Evolutionary conservation across 2,888 invertebrate genomes (phyloP).

Genomic region (Watsonalla binaria): DNA sequence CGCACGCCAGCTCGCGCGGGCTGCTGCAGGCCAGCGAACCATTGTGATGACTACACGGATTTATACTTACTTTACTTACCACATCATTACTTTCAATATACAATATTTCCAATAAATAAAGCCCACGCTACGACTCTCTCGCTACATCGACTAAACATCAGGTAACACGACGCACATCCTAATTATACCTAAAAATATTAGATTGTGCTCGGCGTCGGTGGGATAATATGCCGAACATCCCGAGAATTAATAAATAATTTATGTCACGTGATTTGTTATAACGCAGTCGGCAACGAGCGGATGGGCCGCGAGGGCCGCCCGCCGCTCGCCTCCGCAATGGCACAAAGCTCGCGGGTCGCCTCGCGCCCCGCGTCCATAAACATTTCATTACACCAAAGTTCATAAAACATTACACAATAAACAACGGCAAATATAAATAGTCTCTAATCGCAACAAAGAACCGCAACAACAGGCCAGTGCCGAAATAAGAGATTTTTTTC

Average conservation of each 20-base stretch:
- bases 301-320: conserved; percentile 8
- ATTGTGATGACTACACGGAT: not conserved
- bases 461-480: conserved; percentile 54
- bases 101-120: not conserved
- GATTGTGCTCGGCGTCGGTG: conserved; percentile 70
- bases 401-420: conserved; percentile 55
- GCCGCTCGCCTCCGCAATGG: conserved; percentile 42
- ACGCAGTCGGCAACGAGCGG: conserved; percentile 31
- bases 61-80: no score
- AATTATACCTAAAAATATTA: conserved; percentile 54
- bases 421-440: conserved; percentile 69
- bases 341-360: conserved; percentile 49
- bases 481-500: conserved; percentile 51
- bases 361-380: conserved; percentile 58
- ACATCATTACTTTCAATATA: not conserved
- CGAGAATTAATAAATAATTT: conserved; percentile 57
- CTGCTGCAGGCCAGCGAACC: not conserved
- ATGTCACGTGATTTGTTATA: conserved; percentile 59
- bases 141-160: conserved; percentile 47
- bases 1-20: not conserved
- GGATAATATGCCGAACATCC: conserved; percentile 62
- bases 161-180: conserved; percentile 70
- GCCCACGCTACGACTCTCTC: conserved; percentile 29
- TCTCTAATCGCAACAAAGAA: conserved; percentile 65
- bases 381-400: conserved; percentile 54